Percentiles rank a stretch among this genome's conserved stretches.
phyloP scores from a whole-genome alignment of 2,113 vertebrate species.

The Nycticorax nycticorax region DNA sequence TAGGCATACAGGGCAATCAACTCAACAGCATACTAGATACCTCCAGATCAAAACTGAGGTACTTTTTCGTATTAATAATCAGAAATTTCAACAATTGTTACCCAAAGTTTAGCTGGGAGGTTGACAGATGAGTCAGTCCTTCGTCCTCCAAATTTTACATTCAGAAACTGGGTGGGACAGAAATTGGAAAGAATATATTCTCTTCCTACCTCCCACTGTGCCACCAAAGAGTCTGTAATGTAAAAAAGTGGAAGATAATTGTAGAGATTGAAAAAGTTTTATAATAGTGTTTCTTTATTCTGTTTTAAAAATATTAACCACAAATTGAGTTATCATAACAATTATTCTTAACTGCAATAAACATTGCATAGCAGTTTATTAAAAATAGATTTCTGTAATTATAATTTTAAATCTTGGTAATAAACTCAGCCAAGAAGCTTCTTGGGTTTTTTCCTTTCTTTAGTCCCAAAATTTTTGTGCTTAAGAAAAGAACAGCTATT shows the following conservation, averaged over 20 bases:
- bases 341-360: constrained; percentile 42
- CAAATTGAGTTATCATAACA: constrained; percentile 49
- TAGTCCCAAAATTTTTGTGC: background rate
- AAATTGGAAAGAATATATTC: background rate
- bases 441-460: constrained; percentile 5
- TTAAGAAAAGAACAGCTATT: background rate
- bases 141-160: background rate
- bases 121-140: background rate
- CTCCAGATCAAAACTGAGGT: background rate
- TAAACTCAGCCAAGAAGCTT: constrained; percentile 9
- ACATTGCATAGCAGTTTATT: constrained; percentile 36
- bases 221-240: background rate
- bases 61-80: background rate
- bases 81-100: background rate
- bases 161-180: background rate
- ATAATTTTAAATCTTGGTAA: constrained; percentile 51
- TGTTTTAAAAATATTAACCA: constrained; percentile 30
- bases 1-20: background rate
- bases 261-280: background rate
- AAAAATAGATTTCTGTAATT: constrained; percentile 46
- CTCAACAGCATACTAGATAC: background rate
- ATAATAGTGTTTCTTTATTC: background rate
- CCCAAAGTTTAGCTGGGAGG: background rate
- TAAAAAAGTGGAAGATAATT: background rate
- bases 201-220: background rate